A percentile compares a stretch with the other conserved stretches of the same genome.
Conservation (phyloP, 2,888 invertebrate species). For the Neoscelio sp. region DNA sequence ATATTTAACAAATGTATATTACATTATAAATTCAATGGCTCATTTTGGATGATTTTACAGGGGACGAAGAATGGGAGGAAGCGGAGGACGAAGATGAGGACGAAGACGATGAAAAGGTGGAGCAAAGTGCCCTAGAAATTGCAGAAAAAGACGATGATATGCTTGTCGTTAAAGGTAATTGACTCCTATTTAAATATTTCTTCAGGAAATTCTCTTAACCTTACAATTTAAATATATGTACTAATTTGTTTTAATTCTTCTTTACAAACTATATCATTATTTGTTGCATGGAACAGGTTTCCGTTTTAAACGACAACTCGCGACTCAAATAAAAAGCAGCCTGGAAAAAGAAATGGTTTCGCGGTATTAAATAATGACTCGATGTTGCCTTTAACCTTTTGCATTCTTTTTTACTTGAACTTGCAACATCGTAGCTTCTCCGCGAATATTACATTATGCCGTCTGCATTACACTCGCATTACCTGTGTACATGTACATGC, state of each 20-base stretch:
- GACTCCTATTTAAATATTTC: conserved; percentile 5
- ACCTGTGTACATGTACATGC: conserved; percentile 55
- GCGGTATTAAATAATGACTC: conserved; percentile 66
- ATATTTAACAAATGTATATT: conserved; percentile 58
- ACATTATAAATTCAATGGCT: conserved; percentile 61
- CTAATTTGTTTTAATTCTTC: no score
- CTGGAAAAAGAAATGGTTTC: conserved; percentile 37
- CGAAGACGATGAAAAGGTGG: conserved; percentile 79
- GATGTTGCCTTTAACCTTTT: conserved; percentile 64
- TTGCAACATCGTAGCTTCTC: conserved; percentile 44
- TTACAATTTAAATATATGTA: no score
- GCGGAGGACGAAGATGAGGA: conserved; percentile 76
- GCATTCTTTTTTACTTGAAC: conserved; percentile 47
- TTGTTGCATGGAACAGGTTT: no score
- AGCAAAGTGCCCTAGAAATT: conserved; percentile 75
- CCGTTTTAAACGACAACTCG: no score
- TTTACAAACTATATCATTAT: no score
- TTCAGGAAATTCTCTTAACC: neutral
- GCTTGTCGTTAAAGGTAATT: conserved; percentile 76
- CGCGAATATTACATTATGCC: conserved; percentile 71
- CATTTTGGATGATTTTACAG: conserved; percentile 70
- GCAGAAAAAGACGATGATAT: conserved; percentile 76
- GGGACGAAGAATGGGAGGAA: conserved; percentile 81
- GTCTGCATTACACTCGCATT: conserved; percentile 69
- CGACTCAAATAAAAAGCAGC: conserved; percentile 4